Evolutionary conservation across 2,113 vertebrate genomes (phyloP).

Genomic region (Ceyx cyanopectus): DNA sequence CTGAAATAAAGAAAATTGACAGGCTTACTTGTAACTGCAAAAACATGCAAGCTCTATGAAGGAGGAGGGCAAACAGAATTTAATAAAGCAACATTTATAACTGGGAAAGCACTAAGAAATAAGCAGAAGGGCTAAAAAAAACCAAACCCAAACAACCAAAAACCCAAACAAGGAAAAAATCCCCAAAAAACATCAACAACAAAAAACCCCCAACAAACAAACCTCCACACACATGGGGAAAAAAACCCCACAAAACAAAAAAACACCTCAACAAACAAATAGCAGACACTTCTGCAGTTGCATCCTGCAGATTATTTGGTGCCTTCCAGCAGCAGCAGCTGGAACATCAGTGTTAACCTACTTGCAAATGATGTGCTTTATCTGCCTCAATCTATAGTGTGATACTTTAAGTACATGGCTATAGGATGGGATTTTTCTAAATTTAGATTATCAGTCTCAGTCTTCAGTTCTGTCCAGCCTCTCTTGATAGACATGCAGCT

Average conservation of each 20-base stretch:
- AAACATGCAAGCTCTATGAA: neutral
- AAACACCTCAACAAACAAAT: neutral
- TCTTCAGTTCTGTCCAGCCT: neutral
- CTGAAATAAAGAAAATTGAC: neutral
- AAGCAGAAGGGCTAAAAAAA: neutral
- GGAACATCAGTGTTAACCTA: fast-evolving
- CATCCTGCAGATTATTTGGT: neutral
- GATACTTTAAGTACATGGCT: neutral
- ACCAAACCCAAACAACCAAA: too few relatives aligned
- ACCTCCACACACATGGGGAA: too few relatives aligned
- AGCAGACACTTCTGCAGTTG: neutral
- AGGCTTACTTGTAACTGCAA: neutral
- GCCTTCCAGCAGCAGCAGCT: neutral
- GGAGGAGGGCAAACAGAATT: neutral
- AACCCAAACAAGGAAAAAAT: too few relatives aligned
- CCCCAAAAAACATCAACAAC: too few relatives aligned
- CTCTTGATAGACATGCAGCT: neutral
- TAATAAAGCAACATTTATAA: neutral
- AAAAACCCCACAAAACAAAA: too few relatives aligned
- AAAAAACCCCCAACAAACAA: too few relatives aligned
- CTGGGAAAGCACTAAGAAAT: neutral
- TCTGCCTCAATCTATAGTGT: neutral
- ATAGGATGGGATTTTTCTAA: neutral
- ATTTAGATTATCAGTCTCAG: neutral
- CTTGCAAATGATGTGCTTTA: neutral